Evolutionary conservation across 2,888 invertebrate species (phyloP), one percentile per base, ranked within the genome.

Genomic region (Drosophila nr. perissopoda): DNA sequence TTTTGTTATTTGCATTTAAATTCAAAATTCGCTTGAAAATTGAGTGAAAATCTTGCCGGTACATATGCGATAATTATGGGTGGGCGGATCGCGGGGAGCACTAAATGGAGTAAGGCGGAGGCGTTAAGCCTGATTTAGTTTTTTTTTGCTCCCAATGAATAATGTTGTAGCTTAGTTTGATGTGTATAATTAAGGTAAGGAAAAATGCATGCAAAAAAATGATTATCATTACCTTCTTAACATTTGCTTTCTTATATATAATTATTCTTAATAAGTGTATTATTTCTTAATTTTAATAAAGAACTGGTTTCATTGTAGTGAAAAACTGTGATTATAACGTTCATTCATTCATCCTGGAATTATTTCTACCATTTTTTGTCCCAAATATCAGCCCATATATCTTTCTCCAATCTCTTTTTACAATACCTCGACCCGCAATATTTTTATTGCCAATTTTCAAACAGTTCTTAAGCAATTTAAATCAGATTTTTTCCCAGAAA

Each of bases 31-130:
- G 27, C 42, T 70, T 67, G 46, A 57, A 83, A 89, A 89, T 89
- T 65, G 70, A 89, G 83, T 88, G 90, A 84, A 89, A 83, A 83
- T 82, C 71, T 70, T 62, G 36, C 61, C 53, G 68, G 62, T 31
- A 42, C 27, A 49, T 33, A 31, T 49, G 57, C 67, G 53, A 70
- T 88, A 89, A 83, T 83, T 88, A 82, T 68, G 68, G 48, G 33
- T 53, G 34, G 53, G 34, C 54, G 36, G 42, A 36, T 25, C 25
- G 10, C 27, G 46, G 36, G 57, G 27, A 49, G 27, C 13, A 34
- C 6, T 36, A 11, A 34, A 18, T 11, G 16, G 34, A 13, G 33
- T 54, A 59, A 76, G 62, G 54, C 34, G 54, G 48, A 62, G 77
- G 63, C 81, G 76, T 76, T 74, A 64, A 59, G 60, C 51, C 58